Conservation (phyloP, 2,113 vertebrate genomes). For the Sciurus niger region DNA sequence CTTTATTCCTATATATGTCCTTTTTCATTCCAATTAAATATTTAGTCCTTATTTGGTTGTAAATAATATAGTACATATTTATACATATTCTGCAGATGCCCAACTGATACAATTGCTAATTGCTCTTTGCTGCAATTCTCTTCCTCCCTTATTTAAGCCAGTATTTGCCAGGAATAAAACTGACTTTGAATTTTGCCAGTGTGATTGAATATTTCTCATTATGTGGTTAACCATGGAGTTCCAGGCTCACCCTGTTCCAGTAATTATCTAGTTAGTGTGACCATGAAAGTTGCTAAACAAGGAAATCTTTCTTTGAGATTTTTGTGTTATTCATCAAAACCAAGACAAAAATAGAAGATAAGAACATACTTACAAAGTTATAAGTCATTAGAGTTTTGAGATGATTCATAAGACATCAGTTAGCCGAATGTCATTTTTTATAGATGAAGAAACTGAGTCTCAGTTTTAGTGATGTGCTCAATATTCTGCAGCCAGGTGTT, state of each 20-base stretch:
- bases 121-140: not conserved
- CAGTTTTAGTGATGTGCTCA: not conserved
- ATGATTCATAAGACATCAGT: not conserved
- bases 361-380: not conserved
- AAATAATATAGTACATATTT: not conserved
- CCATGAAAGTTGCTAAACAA: not conserved
- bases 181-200: slow-evolving; percentile 38
- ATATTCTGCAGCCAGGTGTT: not conserved
- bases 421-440: not conserved
- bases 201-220: slow-evolving; percentile 16
- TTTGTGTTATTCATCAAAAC: slow-evolving; percentile 25
- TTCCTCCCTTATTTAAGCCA: not conserved
- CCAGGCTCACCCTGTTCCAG: not conserved
- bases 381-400: slow-evolving; percentile 21
- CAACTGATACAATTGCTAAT: not conserved
- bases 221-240: not conserved
- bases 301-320: not conserved
- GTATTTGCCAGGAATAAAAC: not conserved
- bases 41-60: not conserved
- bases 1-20: not conserved
- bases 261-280: not conserved
- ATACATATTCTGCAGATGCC: not conserved
- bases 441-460: slow-evolving; percentile 12
- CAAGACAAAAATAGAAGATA: not conserved
- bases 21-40: not conserved